Base-by-base conservation (phyloP, 2,113 vertebrate species). In the Notarius quadriscutis region DNA sequence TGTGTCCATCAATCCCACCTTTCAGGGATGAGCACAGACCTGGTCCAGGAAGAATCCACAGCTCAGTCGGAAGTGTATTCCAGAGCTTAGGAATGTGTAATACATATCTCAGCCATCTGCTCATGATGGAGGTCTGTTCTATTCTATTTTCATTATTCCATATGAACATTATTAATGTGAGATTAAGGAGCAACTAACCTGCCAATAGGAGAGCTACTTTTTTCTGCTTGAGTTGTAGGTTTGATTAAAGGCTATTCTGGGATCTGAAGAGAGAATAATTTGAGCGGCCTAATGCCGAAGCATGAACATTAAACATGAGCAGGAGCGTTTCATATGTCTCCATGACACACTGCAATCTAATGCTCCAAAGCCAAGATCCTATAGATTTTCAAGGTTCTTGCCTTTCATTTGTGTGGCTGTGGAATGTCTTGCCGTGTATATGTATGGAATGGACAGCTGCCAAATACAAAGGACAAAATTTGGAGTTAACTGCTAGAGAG, bases 201-300 rank as follows among this genome's bases (percentile, higher is more conserved):
- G 90, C 88, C 88, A 89, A 86, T 81, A 88, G 85, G 62, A 88
- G 81, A 89, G 83, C 79, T 72, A 90, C 89, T 90, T 89, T 89
- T 89, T 63, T 89, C 83, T 77, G 90, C 80, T 85, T 89, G 84
- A 92, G 82, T 77, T 84, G 87, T 92, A 90, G 72, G 41, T 92
- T 89, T 92, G 92, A 93, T 93, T 92, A 92, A 92, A 91, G 86
- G 79, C 89, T 84, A 90, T 86, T 89, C 86, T 74, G n/a, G 86
- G 84, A 87, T 89, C 60, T 57, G 81, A 85, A 60, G 20, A 67
- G 27, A 78, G 83, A 84, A 91, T 90, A 86, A 89, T 90, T 88
- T 82, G 79, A 84, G 57, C 15, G 89, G 34, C 41, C 85, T 87
- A 84, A 85, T 86, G 79, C 84, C 74, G 84, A 85, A 34, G 41